phyloP scores from a whole-genome alignment of 2,113 vertebrate genomes.

The Toxotes jaculatrix region DNA sequence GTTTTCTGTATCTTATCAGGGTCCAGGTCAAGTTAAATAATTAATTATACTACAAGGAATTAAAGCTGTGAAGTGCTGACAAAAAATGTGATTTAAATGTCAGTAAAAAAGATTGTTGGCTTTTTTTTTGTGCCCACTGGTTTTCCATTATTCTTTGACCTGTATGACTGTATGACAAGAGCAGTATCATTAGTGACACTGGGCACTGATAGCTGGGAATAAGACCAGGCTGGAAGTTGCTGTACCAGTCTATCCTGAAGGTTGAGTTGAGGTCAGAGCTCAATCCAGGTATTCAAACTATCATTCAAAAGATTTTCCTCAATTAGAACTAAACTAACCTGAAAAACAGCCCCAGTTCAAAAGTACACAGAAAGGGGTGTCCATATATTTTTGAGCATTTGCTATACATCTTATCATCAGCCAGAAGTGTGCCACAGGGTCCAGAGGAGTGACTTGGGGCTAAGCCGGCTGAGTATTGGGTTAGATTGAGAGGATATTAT shows the following conservation, averaged over 20 bases:
- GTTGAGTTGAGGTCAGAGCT: no score
- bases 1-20: not conserved
- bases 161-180: not conserved
- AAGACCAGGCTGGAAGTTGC: no score
- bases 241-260: no score
- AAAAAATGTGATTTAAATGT: not conserved
- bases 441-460: slow-evolving; percentile 48
- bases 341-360: not conserved
- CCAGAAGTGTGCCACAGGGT: slow-evolving; percentile 9
- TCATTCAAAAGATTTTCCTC: no score
- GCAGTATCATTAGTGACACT: no score
- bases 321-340: not conserved
- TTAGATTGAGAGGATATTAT: slow-evolving; percentile 68
- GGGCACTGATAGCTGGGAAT: no score
- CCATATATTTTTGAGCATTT: not conserved
- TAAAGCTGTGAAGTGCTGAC: not conserved
- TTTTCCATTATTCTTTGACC: not conserved
- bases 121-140: not conserved
- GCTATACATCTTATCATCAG: not conserved
- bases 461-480: slow-evolving; percentile 52
- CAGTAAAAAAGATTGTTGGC: not conserved
- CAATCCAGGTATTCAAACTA: no score
- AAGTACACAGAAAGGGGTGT: not conserved
- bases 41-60: not conserved
- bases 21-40: not conserved